Conservation (phyloP, 2,113 vertebrate genomes). For the Lophius piscatorius region DNA sequence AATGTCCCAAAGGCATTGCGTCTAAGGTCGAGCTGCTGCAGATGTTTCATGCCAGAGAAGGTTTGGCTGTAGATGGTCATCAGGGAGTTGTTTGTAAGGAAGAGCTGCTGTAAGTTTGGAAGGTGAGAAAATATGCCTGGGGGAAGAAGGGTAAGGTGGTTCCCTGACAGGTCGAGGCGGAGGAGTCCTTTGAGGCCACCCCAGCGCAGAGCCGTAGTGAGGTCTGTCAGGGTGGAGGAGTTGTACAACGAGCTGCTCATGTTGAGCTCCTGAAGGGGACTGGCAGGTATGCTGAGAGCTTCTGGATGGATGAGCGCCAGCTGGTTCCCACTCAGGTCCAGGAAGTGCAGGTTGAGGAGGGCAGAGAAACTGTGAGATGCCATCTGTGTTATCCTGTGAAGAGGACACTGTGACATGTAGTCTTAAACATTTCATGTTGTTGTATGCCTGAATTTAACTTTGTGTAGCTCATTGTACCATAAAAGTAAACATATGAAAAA, state of each 20-base stretch:
- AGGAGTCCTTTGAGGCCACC: constrained; percentile 66
- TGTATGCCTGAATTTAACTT: background rate
- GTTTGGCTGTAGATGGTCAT: constrained; percentile 73
- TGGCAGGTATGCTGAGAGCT: constrained; percentile 74
- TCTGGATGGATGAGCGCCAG: constrained; percentile 78
- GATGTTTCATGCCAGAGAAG: constrained; percentile 72
- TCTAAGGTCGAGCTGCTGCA: constrained; percentile 76
- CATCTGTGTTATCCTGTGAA: constrained; percentile 75
- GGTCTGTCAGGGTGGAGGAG: constrained; percentile 67
- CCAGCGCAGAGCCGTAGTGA: constrained; percentile 69
- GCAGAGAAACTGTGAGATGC: constrained; percentile 75
- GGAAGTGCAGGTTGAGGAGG: constrained; percentile 69
- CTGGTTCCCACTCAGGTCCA: constrained; percentile 79
- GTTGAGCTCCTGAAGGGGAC: constrained; percentile 81
- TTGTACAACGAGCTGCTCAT: constrained; percentile 78
- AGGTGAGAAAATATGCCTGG: constrained; percentile 66
- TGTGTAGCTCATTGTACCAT: background rate
- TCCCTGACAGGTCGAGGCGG: constrained; percentile 72
- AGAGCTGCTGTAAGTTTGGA: constrained; percentile 61
- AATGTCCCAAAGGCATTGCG: constrained; percentile 73
- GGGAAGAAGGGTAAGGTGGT: constrained; percentile 63
- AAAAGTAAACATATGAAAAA: background rate
- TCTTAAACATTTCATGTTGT: background rate
- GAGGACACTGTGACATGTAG: constrained; percentile 33
- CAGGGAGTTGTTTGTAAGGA: constrained; percentile 80